Base-by-base conservation (phyloP, 2,113 vertebrate genomes). In the Pseudopipra pipra region DNA sequence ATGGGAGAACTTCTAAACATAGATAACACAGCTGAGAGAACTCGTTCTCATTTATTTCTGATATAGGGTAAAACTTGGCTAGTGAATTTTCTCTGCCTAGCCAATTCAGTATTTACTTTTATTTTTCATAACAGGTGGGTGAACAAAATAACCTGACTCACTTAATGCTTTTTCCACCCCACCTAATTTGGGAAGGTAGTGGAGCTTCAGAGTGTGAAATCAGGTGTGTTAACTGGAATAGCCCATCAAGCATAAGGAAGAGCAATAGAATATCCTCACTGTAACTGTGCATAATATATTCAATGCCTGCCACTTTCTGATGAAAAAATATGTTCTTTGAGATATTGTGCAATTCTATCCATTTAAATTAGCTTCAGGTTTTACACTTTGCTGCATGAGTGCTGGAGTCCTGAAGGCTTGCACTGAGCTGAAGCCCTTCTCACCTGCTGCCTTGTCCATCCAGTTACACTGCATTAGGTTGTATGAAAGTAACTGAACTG, bases 361-460 rank as follows among this genome's bases (percentile, higher is more conserved):
- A 35, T 87, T 86, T 92, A 74, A 96, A 92, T 86, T 46, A 92
- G 43, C 68, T 88, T 46, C 83, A 71, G 65, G 39, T 77, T 90
- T 94, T 17, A 63, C 25, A 33, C 58, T 89, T 90, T 46, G 25
- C 75, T 88, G 63, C 21, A 19, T 35, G 56, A 86, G 39, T 3
- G 2, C 35, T 20, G 59, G 33, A 86, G 82, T 70, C 54, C 16
- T 28, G 46, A n/a, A 70, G 46, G 20, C 4, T 88, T 79, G 52
- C 27, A 5, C 3, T 16, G 73, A 55, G 35, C 43, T 43, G 31
- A 30, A 93, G 46, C 21, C 21, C 30, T 84, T 83, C 82, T 49
- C 54, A 5, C 35, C 35, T 46, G 5, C n/a, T 54, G 30, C 70
- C 9, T 59, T 76, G 73, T 78, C 67, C 65, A 9, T 21, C 39